Evolutionary conservation across 1,140 invertebrate genomes (phyloP).

Genomic region (Cydia splendana): DNA sequence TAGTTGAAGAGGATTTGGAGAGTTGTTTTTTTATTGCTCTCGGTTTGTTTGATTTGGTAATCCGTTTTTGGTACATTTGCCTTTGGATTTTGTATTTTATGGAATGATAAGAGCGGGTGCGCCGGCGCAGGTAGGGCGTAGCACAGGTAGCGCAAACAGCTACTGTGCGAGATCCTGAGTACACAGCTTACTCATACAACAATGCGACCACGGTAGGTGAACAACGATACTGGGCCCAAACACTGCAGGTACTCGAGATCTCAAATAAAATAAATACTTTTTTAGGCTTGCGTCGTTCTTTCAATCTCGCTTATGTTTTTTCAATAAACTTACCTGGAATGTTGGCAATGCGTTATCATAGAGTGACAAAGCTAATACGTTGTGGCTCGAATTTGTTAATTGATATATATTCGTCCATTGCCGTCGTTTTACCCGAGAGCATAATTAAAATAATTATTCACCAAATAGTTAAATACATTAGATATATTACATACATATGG

Average conservation of each 20-base stretch:
- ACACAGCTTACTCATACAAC: conserved; percentile 63
- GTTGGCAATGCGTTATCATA: not conserved
- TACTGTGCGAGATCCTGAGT: conserved; percentile 69
- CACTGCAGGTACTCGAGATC: conserved; percentile 31
- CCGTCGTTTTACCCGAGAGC: not conserved
- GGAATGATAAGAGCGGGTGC: conserved; percentile 64
- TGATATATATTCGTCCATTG: not conserved
- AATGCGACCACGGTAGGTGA: conserved; percentile 39
- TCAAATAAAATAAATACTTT: conserved; percentile 32
- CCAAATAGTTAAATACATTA: too few relatives aligned
- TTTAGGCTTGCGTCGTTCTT: conserved; percentile 23
- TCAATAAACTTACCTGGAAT: conserved; percentile 19
- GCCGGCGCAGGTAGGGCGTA: conserved; percentile 63
- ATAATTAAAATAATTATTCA: too few relatives aligned
- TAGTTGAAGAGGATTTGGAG: not conserved
- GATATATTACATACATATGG: too few relatives aligned
- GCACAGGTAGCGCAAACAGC: conserved; percentile 73
- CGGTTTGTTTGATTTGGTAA: conserved; percentile 61
- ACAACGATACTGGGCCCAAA: conserved; percentile 38
- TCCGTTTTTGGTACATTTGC: conserved; percentile 55
- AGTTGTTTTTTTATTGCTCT: conserved; percentile 49
- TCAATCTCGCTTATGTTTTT: conserved; percentile 22
- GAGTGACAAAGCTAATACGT: not conserved
- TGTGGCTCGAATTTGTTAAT: not conserved
- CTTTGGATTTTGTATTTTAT: conserved; percentile 67